Base-by-base conservation (phyloP, 2,888 invertebrate species). In the Matsumyia berberina region DNA sequence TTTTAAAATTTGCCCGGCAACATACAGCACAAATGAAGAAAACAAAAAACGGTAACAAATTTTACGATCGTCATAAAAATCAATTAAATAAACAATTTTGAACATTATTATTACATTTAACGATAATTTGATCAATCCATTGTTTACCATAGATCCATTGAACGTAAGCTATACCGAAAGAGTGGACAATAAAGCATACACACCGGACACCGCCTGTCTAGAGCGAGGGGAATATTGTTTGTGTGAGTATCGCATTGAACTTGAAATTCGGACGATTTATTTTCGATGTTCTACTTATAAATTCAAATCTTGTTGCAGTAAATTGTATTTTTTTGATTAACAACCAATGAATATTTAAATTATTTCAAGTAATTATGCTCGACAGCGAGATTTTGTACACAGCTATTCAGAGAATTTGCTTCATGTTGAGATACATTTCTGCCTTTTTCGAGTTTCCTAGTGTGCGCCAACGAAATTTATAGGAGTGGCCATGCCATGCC, bases 81-180 rank as follows among this genome's bases (percentile, higher is more conserved):
- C 88, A 89, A 87, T 88, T 90, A 90, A 89, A 90, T 88, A 78
- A 86, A 87, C 76, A 87, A 86, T 82, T 72, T 42, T 53, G 6
- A 39, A 67, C 33, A 66, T 76, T 81, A 57, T 80, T 69, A 60
- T 72, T 72, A 86, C 70, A 86, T 79, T 83, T 87, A 83, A 86
- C 64, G 83, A 85, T 85, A 67, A 74, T 80, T 80, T 70, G 85
- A 85, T 85, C 74, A 70, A 70, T 39, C 53, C 44, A 74, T 83
- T 70, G 69, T 80, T 80, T 69, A 83, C 64, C 73, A 39, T 67
- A 55, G 73, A 74, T 80, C 69, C 39, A 24, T 51, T 15, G 72
- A 62, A 51, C 8, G n/a, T 6, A 24, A 42, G 24, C 62, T 64
- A 46, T 33, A n/a, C n/a, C 51, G 37, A 62, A 37, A 60, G 53